A percentile compares a stretch with the other conserved stretches of the same genome.
phyloP scores from a whole-genome alignment of 2,888 invertebrate genomes.

The Eledona agricola region DNA sequence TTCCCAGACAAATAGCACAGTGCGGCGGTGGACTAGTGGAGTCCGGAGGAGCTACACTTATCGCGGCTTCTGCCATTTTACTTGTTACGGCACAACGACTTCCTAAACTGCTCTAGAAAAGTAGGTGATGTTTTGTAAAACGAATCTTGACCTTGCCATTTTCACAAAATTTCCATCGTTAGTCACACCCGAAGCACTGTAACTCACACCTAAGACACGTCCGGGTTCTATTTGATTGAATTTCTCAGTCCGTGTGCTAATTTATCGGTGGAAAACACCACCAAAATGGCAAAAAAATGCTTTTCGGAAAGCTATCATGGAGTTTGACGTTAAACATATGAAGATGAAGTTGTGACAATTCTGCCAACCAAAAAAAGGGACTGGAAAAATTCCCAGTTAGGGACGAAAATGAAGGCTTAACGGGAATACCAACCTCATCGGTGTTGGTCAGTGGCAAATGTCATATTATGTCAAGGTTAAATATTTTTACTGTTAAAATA shows the following conservation, averaged over 20 bases:
- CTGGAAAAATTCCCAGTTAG: conserved; percentile 7
- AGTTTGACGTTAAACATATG: conserved; percentile 30
- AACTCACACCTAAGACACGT: no score
- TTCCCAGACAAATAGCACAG: conserved; percentile 92
- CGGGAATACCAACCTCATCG: no score
- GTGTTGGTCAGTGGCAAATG: no score
- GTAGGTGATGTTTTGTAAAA: conserved; percentile 21
- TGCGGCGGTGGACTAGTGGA: conserved; percentile 75
- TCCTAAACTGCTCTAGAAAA: conserved; percentile 11
- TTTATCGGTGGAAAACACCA: conserved; percentile 1
- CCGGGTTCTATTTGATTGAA: no score
- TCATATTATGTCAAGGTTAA: no score
- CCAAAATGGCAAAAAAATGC: conserved; percentile 1
- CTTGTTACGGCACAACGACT: conserved; percentile 8
- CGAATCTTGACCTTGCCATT: conserved; percentile 22
- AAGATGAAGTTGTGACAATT: no score
- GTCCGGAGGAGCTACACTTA: conserved; percentile 44
- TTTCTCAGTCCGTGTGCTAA: no score
- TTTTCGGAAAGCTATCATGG: conserved; percentile 4
- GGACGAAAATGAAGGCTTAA: no score
- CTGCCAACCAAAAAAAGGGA: conserved; percentile 15
- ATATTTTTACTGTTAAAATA: no score
- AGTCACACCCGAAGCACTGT: no score
- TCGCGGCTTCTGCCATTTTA: conserved; percentile 52
- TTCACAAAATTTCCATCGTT: conserved; percentile 12